Conservation (phyloP, 2,888 invertebrate species). For the Drosophila silvestris region DNA sequence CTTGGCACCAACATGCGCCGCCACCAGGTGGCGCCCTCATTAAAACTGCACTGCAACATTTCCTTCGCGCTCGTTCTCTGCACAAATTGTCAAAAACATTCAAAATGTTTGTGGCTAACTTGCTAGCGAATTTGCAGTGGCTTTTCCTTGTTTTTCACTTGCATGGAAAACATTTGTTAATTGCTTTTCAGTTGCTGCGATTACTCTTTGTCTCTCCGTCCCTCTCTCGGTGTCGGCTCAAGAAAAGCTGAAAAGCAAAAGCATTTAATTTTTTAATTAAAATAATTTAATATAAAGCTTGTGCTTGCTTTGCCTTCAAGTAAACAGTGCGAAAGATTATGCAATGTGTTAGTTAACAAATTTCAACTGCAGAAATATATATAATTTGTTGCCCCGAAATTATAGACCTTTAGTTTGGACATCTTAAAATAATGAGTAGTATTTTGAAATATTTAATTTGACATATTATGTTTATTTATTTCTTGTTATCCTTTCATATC, state of each 20-base stretch:
- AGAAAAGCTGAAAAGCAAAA: background rate
- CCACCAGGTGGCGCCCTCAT: constrained; percentile 75
- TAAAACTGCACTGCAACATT: constrained; percentile 61
- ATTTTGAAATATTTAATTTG: background rate
- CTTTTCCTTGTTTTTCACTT: constrained; percentile 46
- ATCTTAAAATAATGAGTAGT: too few species aligned
- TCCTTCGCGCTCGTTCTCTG: constrained; percentile 16
- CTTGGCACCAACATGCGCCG: constrained; percentile 59
- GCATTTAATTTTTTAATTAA: background rate
- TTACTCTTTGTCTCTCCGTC: background rate
- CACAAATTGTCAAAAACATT: constrained; percentile 66
- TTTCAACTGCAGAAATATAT: background rate
- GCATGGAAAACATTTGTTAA: constrained; percentile 66
- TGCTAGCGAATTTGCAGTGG: constrained; percentile 14
- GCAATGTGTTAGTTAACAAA: background rate
- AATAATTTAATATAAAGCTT: background rate
- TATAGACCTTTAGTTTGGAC: background rate
- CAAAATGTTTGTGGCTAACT: constrained; percentile 21
- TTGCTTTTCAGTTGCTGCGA: constrained; percentile 60
- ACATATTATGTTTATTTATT: background rate
- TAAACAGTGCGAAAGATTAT: background rate
- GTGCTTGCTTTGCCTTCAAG: background rate
- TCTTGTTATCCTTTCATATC: background rate
- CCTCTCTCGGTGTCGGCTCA: background rate
- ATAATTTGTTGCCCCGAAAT: background rate